These are phyloP conservation scores for Tyto alba DNA, from an alignment of 2,113 vertebrate species.

Conservation along the genomic window DNA sequence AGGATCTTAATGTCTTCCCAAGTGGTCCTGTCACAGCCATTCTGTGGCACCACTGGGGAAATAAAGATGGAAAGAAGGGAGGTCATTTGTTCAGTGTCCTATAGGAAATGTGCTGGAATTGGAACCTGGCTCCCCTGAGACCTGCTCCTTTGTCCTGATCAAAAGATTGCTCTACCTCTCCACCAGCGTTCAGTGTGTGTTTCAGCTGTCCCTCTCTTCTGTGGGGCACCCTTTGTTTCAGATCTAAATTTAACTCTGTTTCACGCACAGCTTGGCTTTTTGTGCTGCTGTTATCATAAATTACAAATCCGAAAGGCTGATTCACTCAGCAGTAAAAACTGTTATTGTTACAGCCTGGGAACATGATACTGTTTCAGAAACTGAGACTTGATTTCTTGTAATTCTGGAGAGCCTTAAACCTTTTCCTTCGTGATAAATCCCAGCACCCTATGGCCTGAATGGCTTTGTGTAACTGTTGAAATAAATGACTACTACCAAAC, in stretches of 20 bases:
- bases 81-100: neutral
- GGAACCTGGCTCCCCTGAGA: neutral
- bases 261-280: neutral
- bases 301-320: neutral
- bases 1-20: neutral
- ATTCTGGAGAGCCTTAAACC: neutral
- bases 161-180: neutral
- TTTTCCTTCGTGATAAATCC: neutral
- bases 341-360: neutral
- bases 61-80: neutral
- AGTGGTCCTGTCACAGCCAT: neutral
- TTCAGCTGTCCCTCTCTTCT: neutral
- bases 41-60: neutral
- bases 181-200: neutral
- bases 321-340: neutral
- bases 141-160: neutral
- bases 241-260: neutral
- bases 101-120: neutral
- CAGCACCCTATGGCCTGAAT: neutral
- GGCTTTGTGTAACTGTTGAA: neutral
- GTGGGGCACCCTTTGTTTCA: neutral
- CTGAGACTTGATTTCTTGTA: neutral
- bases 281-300: neutral
- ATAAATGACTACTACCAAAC: neutral
- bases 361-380: neutral